A percentile compares a stretch with the other conserved stretches of the same genome.
Conservation (phyloP, 2,113 vertebrate genomes). For the Salvelinus fontinalis region DNA sequence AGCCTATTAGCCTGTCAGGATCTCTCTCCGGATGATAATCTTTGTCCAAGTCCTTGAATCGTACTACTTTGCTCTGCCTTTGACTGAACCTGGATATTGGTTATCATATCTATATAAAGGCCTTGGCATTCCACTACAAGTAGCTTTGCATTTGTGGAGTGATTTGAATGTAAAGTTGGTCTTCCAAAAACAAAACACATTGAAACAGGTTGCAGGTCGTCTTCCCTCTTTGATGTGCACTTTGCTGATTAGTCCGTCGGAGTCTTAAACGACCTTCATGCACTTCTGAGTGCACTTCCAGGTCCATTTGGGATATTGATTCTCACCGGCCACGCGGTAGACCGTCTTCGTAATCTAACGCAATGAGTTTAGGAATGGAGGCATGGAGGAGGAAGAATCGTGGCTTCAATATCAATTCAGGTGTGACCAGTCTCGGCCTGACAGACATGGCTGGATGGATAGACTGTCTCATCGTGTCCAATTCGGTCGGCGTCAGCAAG, state of each 20-base stretch:
- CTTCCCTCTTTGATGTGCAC: conserved; percentile 53
- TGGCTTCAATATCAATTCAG: not conserved
- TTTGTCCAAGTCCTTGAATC: too few species aligned
- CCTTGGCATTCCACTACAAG: not conserved
- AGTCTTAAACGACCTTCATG: conserved; percentile 29
- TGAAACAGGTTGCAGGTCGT: conserved; percentile 7
- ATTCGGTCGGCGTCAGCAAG: not conserved
- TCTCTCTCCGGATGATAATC: too few species aligned
- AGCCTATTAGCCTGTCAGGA: too few species aligned
- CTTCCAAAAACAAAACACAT: not conserved
- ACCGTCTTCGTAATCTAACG: conserved; percentile 22
- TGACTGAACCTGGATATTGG: too few species aligned
- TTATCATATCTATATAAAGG: not conserved
- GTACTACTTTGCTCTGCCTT: too few species aligned
- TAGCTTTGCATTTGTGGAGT: not conserved
- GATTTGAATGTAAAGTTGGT: conserved; percentile 3
- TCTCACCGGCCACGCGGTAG: conserved; percentile 14
- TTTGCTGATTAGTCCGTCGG: conserved; percentile 59
- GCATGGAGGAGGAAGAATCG: not conserved
- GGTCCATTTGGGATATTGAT: conserved; percentile 62
- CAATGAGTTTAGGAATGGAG: conserved; percentile 27
- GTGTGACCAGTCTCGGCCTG: not conserved
- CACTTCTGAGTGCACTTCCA: conserved; percentile 34
- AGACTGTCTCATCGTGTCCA: not conserved
- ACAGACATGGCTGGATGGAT: not conserved